Evolutionary conservation across 1,140 invertebrate species (phyloP).

Genomic region (Leptonema lineaticorne): DNA sequence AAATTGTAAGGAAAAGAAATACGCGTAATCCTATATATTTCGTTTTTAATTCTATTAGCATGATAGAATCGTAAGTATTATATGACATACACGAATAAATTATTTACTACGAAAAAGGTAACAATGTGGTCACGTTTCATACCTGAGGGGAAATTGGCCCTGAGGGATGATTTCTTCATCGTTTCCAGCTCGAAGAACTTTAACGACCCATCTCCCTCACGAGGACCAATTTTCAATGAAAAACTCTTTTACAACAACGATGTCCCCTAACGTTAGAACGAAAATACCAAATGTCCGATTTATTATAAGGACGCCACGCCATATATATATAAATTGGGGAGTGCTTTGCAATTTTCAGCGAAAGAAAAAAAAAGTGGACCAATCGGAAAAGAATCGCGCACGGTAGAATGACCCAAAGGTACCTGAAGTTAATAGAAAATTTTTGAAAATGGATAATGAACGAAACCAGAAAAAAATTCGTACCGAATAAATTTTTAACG

Average conservation of each 20-base stretch:
- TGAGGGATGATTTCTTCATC: constrained; percentile 33
- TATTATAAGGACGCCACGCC: constrained; percentile 27
- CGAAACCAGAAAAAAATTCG: background rate
- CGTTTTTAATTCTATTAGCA: too few species aligned
- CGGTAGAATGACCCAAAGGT: background rate
- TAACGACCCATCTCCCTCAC: constrained; percentile 32
- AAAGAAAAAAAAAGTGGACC: background rate
- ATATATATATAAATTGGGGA: background rate
- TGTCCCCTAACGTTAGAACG: background rate
- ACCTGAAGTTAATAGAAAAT: too few species aligned
- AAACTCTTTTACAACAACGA: constrained; percentile 27
- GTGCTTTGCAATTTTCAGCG: background rate
- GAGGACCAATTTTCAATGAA: constrained; percentile 32
- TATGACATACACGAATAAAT: too few species aligned
- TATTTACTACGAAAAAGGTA: too few species aligned
- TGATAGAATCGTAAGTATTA: too few species aligned
- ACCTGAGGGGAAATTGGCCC: too few species aligned
- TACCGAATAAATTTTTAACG: background rate
- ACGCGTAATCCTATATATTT: too few species aligned
- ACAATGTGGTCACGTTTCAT: too few species aligned
- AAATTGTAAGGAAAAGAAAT: too few species aligned
- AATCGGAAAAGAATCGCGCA: background rate
- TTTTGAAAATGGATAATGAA: too few species aligned
- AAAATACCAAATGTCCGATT: constrained; percentile 27
- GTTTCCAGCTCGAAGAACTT: constrained; percentile 30